These are phyloP conservation scores for Nanorana parkeri DNA, from an alignment of 2,113 vertebrate species.

Conservation along the genomic window DNA sequence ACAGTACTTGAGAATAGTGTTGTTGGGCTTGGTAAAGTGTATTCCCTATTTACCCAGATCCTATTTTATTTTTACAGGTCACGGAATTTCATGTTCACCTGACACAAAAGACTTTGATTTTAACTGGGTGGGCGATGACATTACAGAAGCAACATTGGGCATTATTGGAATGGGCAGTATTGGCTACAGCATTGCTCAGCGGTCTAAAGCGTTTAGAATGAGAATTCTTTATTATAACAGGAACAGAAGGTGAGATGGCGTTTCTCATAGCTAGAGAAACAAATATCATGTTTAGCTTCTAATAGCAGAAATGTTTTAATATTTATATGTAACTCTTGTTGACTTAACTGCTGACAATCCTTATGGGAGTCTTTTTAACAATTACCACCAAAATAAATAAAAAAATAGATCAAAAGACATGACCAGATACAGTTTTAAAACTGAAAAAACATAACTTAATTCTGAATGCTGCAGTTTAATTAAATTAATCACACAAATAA, in stretches of 20 bases:
- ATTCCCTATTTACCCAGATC: too few relatives aligned
- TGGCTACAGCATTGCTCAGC: constrained; percentile 71
- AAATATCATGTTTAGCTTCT: too few relatives aligned
- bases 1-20: too few relatives aligned
- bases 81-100: constrained; percentile 60
- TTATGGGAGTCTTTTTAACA: too few relatives aligned
- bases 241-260: constrained; percentile 67
- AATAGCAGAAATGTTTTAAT: too few relatives aligned
- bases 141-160: constrained; percentile 68
- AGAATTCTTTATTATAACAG: constrained; percentile 75
- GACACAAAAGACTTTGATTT: constrained; percentile 58
- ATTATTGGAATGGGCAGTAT: constrained; percentile 75
- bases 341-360: too few relatives aligned
- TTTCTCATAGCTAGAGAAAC: too few relatives aligned
- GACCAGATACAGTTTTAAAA: too few relatives aligned
- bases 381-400: too few relatives aligned
- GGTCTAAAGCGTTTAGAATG: constrained; percentile 74
- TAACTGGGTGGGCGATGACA: constrained; percentile 70
- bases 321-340: too few relatives aligned
- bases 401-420: too few relatives aligned
- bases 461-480: not conserved
- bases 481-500: not conserved
- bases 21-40: too few relatives aligned
- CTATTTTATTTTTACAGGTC: constrained; percentile 59
- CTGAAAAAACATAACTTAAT: not conserved